Conservation (phyloP, 2,113 vertebrate species). For the Chaenogobius annularis region DNA sequence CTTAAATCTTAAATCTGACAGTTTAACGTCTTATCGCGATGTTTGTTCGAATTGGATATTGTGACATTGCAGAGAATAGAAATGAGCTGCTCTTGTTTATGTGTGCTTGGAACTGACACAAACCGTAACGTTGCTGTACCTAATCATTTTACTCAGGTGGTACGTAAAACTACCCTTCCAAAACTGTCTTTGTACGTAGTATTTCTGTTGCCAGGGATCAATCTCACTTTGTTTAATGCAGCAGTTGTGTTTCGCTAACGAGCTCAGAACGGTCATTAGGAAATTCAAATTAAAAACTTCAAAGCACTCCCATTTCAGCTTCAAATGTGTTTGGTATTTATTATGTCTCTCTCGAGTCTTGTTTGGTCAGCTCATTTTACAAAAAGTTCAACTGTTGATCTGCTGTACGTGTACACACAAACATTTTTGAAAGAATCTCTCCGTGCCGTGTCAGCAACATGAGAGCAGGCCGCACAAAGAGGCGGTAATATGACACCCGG, state of each 20-base stretch:
- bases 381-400: background rate
- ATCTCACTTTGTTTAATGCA: background rate
- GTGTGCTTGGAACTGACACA: too few species aligned
- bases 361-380: constrained; percentile 5
- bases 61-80: too few species aligned
- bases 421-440: background rate
- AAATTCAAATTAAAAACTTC: constrained; percentile 44
- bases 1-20: too few species aligned
- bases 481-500: constrained; percentile 32
- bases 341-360: constrained; percentile 5
- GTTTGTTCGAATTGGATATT: too few species aligned
- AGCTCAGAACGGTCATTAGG: constrained; percentile 12
- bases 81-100: too few species aligned
- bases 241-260: background rate
- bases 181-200: background rate
- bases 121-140: too few species aligned
- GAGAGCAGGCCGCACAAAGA: constrained; percentile 11
- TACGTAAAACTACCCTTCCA: too few species aligned
- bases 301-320: constrained; percentile 15
- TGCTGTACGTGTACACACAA: background rate
- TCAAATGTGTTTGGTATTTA: constrained; percentile 14
- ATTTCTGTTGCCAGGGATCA: background rate
- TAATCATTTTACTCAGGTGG: too few species aligned
- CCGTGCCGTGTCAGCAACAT: constrained; percentile 23
- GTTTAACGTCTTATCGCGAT: too few species aligned